Evolutionary conservation across 64 coral and sea anemone species (phyloP).

Genomic region (Porites lutea): DNA sequence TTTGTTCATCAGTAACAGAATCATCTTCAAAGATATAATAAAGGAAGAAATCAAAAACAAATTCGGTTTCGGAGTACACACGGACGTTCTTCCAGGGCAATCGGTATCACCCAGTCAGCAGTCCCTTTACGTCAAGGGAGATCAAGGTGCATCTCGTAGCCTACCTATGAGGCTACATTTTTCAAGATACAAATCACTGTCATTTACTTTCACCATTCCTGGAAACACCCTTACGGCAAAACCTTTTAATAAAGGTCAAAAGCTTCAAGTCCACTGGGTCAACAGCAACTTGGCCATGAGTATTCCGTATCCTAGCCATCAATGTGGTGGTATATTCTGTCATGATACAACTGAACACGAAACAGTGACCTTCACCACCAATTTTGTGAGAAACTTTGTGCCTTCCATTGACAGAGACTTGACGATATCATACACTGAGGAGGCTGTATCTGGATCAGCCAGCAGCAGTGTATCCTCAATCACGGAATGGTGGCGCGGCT

Average conservation of each 20-base stretch:
- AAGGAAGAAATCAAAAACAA: conserved; percentile 24
- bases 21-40: conserved; percentile 50
- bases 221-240: conserved; percentile 45
- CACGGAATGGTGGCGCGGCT: not conserved
- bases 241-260: conserved; percentile 34
- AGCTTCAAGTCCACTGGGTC: conserved; percentile 59
- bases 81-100: conserved; percentile 33
- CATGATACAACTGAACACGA: not conserved
- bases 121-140: conserved; percentile 36
- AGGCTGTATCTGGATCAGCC: conserved; percentile 8
- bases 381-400: conserved; percentile 29
- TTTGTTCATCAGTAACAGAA: conserved; percentile 55
- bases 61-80: conserved; percentile 21
- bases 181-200: not conserved
- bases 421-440: conserved; percentile 50
- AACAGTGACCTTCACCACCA: conserved; percentile 42
- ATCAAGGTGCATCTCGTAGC: not conserved
- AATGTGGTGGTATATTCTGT: not conserved
- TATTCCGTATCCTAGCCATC: conserved; percentile 7
- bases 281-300: conserved; percentile 1
- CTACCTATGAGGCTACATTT: conserved; percentile 23
- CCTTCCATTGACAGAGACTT: conserved; percentile 22
- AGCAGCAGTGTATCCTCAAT: not conserved
- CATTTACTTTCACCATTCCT: conserved; percentile 38
- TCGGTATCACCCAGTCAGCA: conserved; percentile 33